Base-by-base conservation (phyloP, 2,797 vertebrate genomes). In the Myoxocephalus aenaeus region DNA sequence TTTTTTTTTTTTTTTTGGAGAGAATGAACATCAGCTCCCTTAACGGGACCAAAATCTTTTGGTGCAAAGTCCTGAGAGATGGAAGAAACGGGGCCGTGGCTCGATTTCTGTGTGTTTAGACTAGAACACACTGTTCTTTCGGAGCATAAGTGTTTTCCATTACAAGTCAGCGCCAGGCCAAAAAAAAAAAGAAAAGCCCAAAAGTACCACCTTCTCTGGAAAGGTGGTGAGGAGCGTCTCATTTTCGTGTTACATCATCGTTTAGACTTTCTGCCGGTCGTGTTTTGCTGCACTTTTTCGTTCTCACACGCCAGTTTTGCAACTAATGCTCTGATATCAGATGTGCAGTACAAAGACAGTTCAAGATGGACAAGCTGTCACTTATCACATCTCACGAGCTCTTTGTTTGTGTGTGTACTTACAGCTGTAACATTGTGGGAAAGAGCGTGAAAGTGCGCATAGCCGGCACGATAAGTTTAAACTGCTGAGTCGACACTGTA, bases 81-180 rank as follows among this genome's bases (percentile, higher is more conserved):
- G 34, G 34, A 18, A 44, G 22, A 18, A 72, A 27, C 13, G 10
- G 29, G 25, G 54, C 38, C n/a, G 48, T 51, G 51, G 46, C 4
- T 8, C 40, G 51, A 67, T 56, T 44, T 72, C 59, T 80, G 57
- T 79, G 72, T 58, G 22, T 50, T 65, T 38, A 10, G 56, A 46
- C 15, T 10, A 25, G 7, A 8, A 34, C 34, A 34, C 34, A 34
- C 3, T 34, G 34, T 34, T 34, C 34, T 34, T 3, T 73, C 74
- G 57, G 54, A 44, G 8, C 15, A 3, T 62, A 42, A 0, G 5
- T 70, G 22, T 62, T 85, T 75, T 72, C 78, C 75, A 46, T 77
- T 59, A 56, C 25, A n/a, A 56, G 32, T 29, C 44, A 78, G 36
- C 4, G 38, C 54, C 54, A 66, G 77, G 7, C 7, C 7, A 7